Conservation (phyloP, 2,113 vertebrate species). For the Stictonetta naevosa region DNA sequence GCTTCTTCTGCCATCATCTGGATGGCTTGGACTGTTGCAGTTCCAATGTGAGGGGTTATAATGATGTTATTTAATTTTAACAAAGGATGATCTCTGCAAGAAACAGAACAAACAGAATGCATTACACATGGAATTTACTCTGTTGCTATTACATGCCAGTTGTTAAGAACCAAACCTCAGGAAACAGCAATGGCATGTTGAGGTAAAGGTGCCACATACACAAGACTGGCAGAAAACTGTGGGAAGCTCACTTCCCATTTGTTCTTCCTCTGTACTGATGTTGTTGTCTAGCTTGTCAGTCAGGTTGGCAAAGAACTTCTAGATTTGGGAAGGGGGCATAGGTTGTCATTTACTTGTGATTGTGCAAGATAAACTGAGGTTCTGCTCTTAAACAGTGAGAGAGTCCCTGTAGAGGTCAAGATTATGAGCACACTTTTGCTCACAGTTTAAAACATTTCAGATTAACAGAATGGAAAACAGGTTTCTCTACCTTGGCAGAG, state of each 20-base stretch:
- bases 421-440: neutral
- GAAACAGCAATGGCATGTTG: neutral
- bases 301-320: neutral
- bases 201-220: neutral
- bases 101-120: constrained; percentile 1
- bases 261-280: neutral
- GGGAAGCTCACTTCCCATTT: neutral
- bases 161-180: neutral
- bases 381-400: neutral
- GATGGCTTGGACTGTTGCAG: constrained; percentile 57
- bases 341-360: neutral
- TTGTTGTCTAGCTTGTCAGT: neutral
- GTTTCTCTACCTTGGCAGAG: constrained; percentile 80
- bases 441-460: neutral
- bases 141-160: neutral
- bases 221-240: neutral
- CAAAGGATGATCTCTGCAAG: constrained; percentile 73
- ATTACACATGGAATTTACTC: neutral
- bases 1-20: constrained; percentile 60
- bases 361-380: neutral
- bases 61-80: constrained; percentile 68
- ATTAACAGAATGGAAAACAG: neutral
- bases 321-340: neutral
- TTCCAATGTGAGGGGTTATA: constrained; percentile 76
- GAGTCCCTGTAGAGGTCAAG: neutral